phyloP scores from a whole-genome alignment of 2,113 vertebrate species.

The Bubo scandiacus region DNA sequence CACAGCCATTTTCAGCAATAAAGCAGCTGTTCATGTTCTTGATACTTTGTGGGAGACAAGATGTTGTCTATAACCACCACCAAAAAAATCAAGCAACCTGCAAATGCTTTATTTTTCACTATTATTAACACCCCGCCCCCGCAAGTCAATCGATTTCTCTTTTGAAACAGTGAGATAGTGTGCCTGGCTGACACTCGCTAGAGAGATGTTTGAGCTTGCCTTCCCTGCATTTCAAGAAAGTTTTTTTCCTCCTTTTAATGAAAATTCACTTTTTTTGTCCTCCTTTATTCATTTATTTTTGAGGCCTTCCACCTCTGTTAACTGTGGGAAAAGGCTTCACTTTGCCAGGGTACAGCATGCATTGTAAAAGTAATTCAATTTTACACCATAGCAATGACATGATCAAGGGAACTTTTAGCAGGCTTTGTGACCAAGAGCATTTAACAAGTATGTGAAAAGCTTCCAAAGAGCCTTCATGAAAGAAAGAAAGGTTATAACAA shows the following conservation, averaged over 20 bases:
- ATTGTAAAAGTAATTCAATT: conserved; percentile 76
- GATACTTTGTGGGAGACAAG: background rate
- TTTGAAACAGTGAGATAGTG: background rate
- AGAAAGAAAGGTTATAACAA: conserved; percentile 59
- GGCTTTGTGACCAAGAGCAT: conserved; percentile 66
- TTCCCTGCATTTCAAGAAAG: background rate
- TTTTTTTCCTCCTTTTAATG: background rate
- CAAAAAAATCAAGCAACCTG: background rate
- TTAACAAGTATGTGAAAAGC: conserved; percentile 73
- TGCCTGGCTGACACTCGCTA: background rate
- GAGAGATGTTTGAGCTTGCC: background rate
- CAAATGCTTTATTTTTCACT: background rate
- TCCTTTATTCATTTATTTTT: conserved; percentile 24
- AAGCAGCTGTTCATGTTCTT: background rate
- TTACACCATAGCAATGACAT: conserved; percentile 73
- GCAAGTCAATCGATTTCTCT: background rate
- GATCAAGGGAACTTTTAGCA: conserved; percentile 70
- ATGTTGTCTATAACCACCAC: background rate
- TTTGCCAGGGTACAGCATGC: conserved; percentile 39
- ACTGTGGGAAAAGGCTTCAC: conserved; percentile 61
- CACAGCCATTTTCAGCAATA: background rate
- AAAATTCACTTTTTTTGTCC: background rate
- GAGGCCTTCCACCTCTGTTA: conserved; percentile 26
- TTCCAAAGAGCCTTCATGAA: conserved; percentile 42
- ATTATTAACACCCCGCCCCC: background rate